Base-by-base conservation (phyloP, 1,140 invertebrate genomes). In the Eulimnadia texana region DNA sequence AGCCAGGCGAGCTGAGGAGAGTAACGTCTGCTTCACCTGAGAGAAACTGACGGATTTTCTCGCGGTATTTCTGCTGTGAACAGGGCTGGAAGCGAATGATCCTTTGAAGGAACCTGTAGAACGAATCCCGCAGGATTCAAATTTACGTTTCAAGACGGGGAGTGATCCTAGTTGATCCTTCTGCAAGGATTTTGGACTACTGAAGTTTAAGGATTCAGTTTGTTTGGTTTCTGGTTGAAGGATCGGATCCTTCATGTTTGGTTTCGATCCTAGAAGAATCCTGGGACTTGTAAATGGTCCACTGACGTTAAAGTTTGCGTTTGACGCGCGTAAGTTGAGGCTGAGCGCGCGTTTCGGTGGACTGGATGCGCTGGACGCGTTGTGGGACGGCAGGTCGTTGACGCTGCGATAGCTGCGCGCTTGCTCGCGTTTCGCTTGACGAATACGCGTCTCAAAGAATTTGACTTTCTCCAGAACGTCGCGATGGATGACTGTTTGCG, bases 401-500 rank as follows among this genome's bases (percentile, higher is more conserved):
- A 57, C 55, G 55, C 55, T 57, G n/a, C 33, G 55, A 33, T 20
- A 28, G n/a, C 27, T 57, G 24, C 55, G 55, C n/a, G 29, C 22
- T 42, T 20, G 55, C 25, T 29, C 55, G 25, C 22, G 25, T 27
- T 29, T 57, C 25, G 1, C 55, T 27, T 27, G n/a, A 20, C 22
- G 55, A 29, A 19, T 54, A 19, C n/a, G 50, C 60, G 19, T 82
- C 71, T 88, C 86, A 68, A 87, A 89, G 72, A 85, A 88, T 68
- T 88, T 81, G 1, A 89, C 84, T 71, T 86, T 88, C 60, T 80
- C 79, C 51, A 78, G 78, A 1, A 87, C 80, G 58, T 81, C 80
- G 58, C 82, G 79, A 59, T 74, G 74, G 2, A 68, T 63, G 23
- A 68, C 66, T 24, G 67, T 66, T 58, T 64, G 59, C 20, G 65